These are phyloP conservation scores for Anoncus sp. DNA, from an alignment of 2,888 invertebrate genomes.

Conservation along the genomic window DNA sequence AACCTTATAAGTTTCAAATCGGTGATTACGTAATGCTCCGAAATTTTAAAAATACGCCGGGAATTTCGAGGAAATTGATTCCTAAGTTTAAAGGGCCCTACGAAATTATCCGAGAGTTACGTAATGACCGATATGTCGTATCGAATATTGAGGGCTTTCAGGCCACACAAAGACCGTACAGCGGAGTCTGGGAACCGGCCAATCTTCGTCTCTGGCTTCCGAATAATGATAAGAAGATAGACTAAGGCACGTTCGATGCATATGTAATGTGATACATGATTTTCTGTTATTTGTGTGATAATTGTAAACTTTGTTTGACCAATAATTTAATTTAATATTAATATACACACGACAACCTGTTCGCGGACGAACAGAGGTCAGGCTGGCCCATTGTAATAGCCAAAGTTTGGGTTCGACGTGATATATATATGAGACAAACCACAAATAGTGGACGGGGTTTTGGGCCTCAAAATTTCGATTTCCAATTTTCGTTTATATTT, in stretches of 20 bases:
- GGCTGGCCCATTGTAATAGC: conserved; percentile 1
- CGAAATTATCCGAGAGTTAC: conserved; percentile 51
- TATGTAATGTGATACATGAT: not conserved
- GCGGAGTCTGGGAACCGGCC: conserved; percentile 59
- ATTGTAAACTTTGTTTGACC: not conserved
- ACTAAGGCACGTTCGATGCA: not conserved
- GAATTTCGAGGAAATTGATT: conserved; percentile 62
- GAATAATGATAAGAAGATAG: not conserved
- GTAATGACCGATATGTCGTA: conserved; percentile 65
- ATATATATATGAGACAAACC: no score
- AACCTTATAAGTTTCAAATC: conserved; percentile 47
- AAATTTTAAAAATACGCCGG: conserved; percentile 62
- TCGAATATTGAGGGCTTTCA: conserved; percentile 60
- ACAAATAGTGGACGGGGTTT: no score
- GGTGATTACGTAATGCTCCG: conserved; percentile 64
- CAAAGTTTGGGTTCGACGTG: no score
- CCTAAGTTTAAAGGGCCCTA: conserved; percentile 66
- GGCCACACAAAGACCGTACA: conserved; percentile 58
- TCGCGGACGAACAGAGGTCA: conserved; percentile 24
- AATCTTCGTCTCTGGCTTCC: conserved; percentile 59
- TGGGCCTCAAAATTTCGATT: no score
- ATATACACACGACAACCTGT: not conserved
- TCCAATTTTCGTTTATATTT: no score
- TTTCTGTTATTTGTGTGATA: not conserved
- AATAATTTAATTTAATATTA: no score